Evolutionary conservation across 2,113 vertebrate genomes (phyloP), one percentile per base, ranked within the genome.

Genomic region (Isichthys henryi): DNA sequence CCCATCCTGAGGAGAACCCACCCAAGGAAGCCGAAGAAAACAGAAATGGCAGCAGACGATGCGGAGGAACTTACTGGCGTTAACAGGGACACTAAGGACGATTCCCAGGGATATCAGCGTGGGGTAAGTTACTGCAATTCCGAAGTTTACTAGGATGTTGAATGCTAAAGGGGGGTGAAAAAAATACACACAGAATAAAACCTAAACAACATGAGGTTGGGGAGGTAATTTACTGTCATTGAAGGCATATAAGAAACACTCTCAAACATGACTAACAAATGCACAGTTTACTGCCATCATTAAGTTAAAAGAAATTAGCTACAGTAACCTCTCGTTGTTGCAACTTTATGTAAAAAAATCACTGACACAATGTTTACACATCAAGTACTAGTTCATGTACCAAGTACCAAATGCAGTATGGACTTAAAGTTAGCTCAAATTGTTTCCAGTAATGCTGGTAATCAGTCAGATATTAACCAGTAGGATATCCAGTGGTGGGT

Each of bases 91-190:
- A 92, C 98, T 99, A 92, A 99, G 93, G 92, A 99, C 97, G 89
- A 99, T 97, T 92, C 98, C 98, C 43, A 99, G 96, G 87, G 98
- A 99, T 94, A 99, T 99, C 94, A 98, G 94, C 13, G 96, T 99
- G 19, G 98, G 98, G 91, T 98, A 98, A 0, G 98, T 99, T 91
- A 99, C 94, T 11, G 98, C 98, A 74, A 99, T 97, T 91, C 98
- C 98, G 94, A 99, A 99, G 95, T 99, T 99, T 92, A 99, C 95
- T 94, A 99, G 95, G 92, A 99, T 92, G 95, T 99, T 99, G 95
- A 99, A 99, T 94, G 97, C 98, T 99, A 95, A 89, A 92, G 93
- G 62, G 91, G 56, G 90, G 92, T 23, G 93, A 90, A 84, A 87
- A 90, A 43, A 92, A 91, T 88, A 85, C 13, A 89, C 43, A 13